These are phyloP conservation scores for Neoniphon sammara DNA, from an alignment of 2,797 vertebrate species.

Conservation along the genomic window DNA sequence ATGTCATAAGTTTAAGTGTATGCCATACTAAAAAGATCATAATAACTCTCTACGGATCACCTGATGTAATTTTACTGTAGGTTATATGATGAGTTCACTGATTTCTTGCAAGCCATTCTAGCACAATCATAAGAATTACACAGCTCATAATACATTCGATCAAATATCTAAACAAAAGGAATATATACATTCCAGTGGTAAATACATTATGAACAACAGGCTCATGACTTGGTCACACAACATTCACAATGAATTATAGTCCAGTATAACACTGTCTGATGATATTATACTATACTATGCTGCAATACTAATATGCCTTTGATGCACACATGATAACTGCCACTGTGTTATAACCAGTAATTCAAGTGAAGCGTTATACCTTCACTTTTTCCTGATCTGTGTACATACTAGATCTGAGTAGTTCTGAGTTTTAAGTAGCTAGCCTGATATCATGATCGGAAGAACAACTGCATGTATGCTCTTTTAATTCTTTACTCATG, in stretches of 20 bases:
- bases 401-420: background rate
- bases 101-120: background rate
- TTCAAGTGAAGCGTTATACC: too few species aligned
- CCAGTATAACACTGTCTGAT: too few species aligned
- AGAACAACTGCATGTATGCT: slow-evolving; percentile 8
- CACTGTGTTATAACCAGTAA: too few species aligned
- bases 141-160: background rate
- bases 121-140: background rate
- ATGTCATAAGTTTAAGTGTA: background rate
- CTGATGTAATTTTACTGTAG: slow-evolving; percentile 7
- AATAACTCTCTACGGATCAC: background rate
- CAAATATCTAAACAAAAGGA: background rate
- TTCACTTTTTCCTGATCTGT: too few species aligned
- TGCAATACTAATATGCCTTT: too few species aligned
- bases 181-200: background rate
- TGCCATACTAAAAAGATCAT: background rate
- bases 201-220: slow-evolving; percentile 4
- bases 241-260: too few species aligned
- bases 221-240: background rate
- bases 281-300: too few species aligned
- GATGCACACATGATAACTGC: too few species aligned
- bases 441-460: background rate
- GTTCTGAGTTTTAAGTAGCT: background rate
- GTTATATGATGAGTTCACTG: background rate
- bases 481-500: background rate